These are phyloP conservation scores for Epistrophe grossulariae DNA, from an alignment of 2,888 invertebrate genomes.

Conservation along the genomic window DNA sequence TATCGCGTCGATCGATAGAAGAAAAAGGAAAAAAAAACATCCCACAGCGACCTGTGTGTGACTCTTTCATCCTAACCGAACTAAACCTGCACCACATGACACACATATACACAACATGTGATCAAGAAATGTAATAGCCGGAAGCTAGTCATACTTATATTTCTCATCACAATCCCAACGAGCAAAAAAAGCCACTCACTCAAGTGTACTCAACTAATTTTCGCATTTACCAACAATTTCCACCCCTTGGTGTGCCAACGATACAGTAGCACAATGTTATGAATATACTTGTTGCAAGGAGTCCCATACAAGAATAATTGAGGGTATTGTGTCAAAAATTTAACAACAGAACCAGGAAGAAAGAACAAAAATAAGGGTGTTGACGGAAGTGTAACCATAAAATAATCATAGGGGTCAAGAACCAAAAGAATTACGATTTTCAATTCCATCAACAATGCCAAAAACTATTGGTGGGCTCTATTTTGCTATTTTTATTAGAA, in stretches of 20 bases:
- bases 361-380: conserved; percentile 54
- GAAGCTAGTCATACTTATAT: conserved; percentile 50
- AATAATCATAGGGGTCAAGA: conserved; percentile 78
- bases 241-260: conserved; percentile 67
- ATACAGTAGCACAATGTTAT: conserved; percentile 56
- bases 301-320: conserved; percentile 69
- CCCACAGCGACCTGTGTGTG: conserved; percentile 53
- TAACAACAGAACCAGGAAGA: conserved; percentile 26
- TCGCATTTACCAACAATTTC: conserved; percentile 54
- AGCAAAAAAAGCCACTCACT: conserved; percentile 58
- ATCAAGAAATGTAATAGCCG: conserved; percentile 65
- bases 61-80: conserved; percentile 22
- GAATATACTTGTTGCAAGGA: conserved; percentile 60
- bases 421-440: conserved; percentile 76
- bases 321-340: conserved; percentile 64
- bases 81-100: conserved; percentile 69
- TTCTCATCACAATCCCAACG: conserved; percentile 8
- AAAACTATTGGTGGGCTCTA: conserved; percentile 61
- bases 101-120: conserved; percentile 39
- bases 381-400: conserved; percentile 75
- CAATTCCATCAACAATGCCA: conserved; percentile 70
- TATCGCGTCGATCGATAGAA: not conserved
- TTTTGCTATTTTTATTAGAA: not conserved
- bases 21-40: conserved; percentile 4
- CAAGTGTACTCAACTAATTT: conserved; percentile 70